Base-by-base conservation (phyloP, 2,888 invertebrate genomes). In the Drosophila cracens region DNA sequence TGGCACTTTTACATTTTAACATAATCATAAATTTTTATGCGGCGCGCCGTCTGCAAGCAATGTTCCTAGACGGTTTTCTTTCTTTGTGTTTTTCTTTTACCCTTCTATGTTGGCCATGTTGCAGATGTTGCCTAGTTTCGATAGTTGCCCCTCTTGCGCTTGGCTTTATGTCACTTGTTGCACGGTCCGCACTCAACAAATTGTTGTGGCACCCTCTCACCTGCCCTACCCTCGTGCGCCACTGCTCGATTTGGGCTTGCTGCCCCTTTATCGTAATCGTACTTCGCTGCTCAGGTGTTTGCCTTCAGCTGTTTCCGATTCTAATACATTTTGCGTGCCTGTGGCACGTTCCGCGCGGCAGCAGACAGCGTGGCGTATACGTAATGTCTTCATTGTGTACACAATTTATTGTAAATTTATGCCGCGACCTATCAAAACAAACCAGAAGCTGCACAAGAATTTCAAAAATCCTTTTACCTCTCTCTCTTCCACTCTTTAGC, bases 1-100 rank as follows among this genome's bases (percentile, higher is more conserved):
- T 83, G 84, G 85, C 87, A 83, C 85, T 89, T 87, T 87, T 85
- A 85, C 87, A 87, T 89, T 87, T 87, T 83, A 89, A 89, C 87
- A 87, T 87, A 89, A 87, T 87, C 89, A 87, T 89, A 87, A 87
- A 87, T 89, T 87, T 89, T 89, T 89, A 87, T 87, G 87, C 89
- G 87, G 78, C 87, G 71, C 87, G 80, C 84, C 89, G 82, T 87
- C 87, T 86, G 86, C 76, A 49, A 64, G 70, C 67, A 81, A 85
- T 82, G 84, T 68, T 74, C 60, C 57, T 61, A 59, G 60, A 46
- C 53, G 40, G 29, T 29, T 27, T 31, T 51, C 29, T 3, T 31
- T 11, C 36, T 57, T 16, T 21, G 21, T 21, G 38, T 10, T 1
- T 21, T 18, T 63, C 63, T 51, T 61, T 36, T 34, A 21, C 21